These are phyloP conservation scores for Poeciliopsis turrubarensis DNA, from an alignment of 2,113 vertebrate genomes.

Conservation along the genomic window DNA sequence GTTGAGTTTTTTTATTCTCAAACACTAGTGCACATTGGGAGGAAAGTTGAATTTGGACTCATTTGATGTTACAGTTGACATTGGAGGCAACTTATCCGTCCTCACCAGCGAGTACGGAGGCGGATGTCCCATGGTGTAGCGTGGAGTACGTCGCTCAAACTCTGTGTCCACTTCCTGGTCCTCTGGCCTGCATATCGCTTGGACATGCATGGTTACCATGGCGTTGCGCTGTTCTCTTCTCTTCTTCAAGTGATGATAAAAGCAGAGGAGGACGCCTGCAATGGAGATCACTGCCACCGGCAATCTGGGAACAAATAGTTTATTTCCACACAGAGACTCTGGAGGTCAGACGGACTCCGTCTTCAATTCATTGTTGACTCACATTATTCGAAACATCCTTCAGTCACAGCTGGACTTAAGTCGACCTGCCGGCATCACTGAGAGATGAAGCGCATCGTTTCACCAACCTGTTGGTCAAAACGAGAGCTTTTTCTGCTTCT, in stretches of 20 bases:
- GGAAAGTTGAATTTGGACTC: too few relatives aligned
- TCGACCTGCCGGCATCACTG: constrained; percentile 40
- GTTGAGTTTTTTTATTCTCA: too few relatives aligned
- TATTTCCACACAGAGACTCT: neutral
- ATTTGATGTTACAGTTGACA: too few relatives aligned
- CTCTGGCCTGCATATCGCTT: neutral
- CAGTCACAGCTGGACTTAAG: constrained; percentile 32
- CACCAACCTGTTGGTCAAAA: neutral
- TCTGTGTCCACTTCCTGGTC: constrained; percentile 4
- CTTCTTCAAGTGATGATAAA: constrained; percentile 50
- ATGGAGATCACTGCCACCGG: constrained; percentile 48
- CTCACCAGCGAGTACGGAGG: constrained; percentile 68
- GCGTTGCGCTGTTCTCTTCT: constrained; percentile 26
- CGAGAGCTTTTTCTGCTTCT: too few relatives aligned
- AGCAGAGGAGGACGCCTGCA: constrained; percentile 56
- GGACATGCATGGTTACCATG: neutral
- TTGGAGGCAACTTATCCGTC: too few relatives aligned
- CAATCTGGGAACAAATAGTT: constrained; percentile 42
- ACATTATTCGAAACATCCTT: constrained; percentile 41
- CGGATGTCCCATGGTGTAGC: constrained; percentile 58
- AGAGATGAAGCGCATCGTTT: neutral
- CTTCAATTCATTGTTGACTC: constrained; percentile 35
- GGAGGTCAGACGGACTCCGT: neutral
- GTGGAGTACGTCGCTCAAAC: constrained; percentile 36
- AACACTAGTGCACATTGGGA: too few relatives aligned